Conservation (phyloP, 2,797 vertebrate genomes). For the Bucorvus abyssinicus region DNA sequence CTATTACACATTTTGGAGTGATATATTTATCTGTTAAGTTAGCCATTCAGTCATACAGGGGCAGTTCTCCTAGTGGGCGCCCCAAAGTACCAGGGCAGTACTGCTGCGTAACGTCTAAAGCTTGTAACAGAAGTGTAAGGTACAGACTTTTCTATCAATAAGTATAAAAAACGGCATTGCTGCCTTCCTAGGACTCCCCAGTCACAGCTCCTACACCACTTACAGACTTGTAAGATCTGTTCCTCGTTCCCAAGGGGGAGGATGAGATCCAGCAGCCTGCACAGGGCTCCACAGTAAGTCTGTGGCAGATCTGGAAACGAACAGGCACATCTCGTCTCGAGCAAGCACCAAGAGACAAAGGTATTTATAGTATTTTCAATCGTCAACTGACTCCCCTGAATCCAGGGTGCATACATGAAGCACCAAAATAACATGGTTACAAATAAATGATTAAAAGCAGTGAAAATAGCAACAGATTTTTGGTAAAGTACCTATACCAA, state of each 20-base stretch:
- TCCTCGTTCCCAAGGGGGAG: neutral
- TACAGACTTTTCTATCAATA: neutral
- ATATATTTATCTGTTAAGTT: neutral
- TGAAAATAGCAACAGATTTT: neutral
- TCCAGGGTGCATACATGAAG: neutral
- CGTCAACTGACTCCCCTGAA: neutral
- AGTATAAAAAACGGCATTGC: neutral
- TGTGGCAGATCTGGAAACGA: neutral
- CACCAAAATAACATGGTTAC: neutral
- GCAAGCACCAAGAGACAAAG: neutral
- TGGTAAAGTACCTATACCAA: neutral
- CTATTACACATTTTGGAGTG: accelerated
- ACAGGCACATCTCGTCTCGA: neutral
- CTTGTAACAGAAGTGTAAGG: neutral
- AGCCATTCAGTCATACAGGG: neutral
- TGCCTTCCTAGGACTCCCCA: neutral
- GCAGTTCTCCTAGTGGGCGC: neutral
- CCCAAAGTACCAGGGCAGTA: accelerated
- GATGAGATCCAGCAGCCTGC: neutral
- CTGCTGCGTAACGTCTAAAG: neutral
- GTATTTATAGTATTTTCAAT: neutral
- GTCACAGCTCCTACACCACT: neutral
- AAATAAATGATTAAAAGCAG: neutral
- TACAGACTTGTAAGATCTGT: neutral
- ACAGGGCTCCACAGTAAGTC: neutral